phyloP scores from a whole-genome alignment of 2,888 invertebrate species.

The Drosophila mercatorum region DNA sequence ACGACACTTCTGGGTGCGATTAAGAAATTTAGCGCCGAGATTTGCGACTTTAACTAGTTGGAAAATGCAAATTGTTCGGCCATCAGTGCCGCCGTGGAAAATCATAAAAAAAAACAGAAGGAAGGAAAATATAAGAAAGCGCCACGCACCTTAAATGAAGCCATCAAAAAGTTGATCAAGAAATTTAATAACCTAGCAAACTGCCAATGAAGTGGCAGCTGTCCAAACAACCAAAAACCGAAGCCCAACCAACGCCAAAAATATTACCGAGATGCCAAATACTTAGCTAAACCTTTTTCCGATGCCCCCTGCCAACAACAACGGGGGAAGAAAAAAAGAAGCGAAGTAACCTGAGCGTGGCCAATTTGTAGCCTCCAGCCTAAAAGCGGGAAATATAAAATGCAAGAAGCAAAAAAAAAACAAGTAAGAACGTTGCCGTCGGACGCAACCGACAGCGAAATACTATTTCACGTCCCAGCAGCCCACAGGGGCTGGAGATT shows the following conservation, averaged over 20 bases:
- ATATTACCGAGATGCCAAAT: slow-evolving; percentile 44
- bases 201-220: slow-evolving; percentile 78
- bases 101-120: background rate
- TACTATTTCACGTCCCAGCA: no score
- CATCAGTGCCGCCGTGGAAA: slow-evolving; percentile 11
- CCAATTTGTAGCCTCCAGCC: slow-evolving; percentile 60
- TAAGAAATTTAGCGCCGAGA: slow-evolving; percentile 69
- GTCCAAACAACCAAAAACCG: slow-evolving; percentile 64
- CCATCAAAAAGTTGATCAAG: slow-evolving; percentile 67
- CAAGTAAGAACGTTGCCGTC: no score
- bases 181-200: slow-evolving; percentile 72
- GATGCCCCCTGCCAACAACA: slow-evolving; percentile 25
- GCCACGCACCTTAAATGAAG: slow-evolving; percentile 56
- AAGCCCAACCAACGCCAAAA: background rate
- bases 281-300: slow-evolving; percentile 68
- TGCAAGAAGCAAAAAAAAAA: slow-evolving; percentile 5
- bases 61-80: slow-evolving; percentile 63
- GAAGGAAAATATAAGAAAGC: slow-evolving; percentile 31
- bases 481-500: no score
- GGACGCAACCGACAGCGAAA: no score
- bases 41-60: slow-evolving; percentile 60
- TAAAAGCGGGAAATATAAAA: slow-evolving; percentile 20
- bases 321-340: background rate
- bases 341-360: slow-evolving; percentile 69
- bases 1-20: slow-evolving; percentile 75